phyloP scores from a whole-genome alignment of 1,140 invertebrate species.

The Habropoda laboriosa region DNA sequence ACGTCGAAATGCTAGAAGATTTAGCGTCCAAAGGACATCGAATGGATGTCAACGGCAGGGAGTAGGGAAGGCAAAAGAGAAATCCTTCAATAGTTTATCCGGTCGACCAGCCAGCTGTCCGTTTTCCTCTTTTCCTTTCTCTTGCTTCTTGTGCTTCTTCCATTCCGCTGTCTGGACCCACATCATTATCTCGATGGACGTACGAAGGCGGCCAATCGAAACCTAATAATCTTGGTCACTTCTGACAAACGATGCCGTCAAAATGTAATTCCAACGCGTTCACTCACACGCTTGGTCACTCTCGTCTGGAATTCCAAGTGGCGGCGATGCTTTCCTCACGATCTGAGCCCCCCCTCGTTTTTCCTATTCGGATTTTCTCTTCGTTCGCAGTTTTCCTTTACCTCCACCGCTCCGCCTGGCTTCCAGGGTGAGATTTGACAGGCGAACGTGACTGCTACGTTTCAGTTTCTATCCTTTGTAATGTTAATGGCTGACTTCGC shows the following conservation, averaged over 20 bases:
- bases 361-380: conserved; percentile 57
- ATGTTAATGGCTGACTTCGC: background rate
- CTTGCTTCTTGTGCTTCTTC: background rate
- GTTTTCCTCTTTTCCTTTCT: conserved; percentile 9
- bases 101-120: conserved; percentile 65
- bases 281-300: conserved; percentile 62
- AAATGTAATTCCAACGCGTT: conserved; percentile 78
- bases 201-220: conserved; percentile 73
- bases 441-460: conserved; percentile 69
- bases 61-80: conserved; percentile 59
- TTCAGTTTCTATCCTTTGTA: conserved; percentile 26
- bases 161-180: conserved; percentile 13
- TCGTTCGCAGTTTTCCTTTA: conserved; percentile 56
- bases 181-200: conserved; percentile 61
- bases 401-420: conserved; percentile 37
- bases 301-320: conserved; percentile 73
- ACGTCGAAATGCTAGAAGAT: conserved; percentile 42
- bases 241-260: conserved; percentile 79
- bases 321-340: conserved; percentile 39
- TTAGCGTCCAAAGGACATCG: conserved; percentile 55
- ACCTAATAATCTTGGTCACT: conserved; percentile 79
- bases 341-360: conserved; percentile 24
- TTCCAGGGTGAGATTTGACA: conserved; percentile 72
- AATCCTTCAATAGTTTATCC: conserved; percentile 73
- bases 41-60: conserved; percentile 60